A percentile compares a stretch with the other conserved stretches of the same genome.
phyloP scores from a whole-genome alignment of 2,797 vertebrate species.

The Acropternis orthonyx region DNA sequence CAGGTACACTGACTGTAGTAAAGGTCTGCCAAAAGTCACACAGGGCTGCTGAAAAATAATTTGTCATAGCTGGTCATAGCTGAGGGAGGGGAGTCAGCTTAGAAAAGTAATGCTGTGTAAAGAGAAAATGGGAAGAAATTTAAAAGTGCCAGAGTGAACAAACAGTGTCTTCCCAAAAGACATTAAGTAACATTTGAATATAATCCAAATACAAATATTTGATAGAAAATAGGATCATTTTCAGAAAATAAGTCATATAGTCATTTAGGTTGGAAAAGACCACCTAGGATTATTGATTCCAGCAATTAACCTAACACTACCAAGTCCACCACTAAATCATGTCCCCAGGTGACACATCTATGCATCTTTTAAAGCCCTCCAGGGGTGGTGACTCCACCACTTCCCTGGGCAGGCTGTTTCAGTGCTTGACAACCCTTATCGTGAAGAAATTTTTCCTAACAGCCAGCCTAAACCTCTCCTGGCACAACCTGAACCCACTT shows the following conservation, averaged over 20 bases:
- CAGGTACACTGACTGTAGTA: neutral
- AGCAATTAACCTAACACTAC: neutral
- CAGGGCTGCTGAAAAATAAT: neutral
- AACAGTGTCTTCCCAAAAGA: neutral
- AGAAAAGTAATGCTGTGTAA: neutral
- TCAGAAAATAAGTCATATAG: neutral
- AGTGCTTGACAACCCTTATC: neutral
- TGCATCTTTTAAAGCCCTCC: neutral
- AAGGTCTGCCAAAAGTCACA: slow-evolving; percentile 13
- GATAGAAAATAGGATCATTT: neutral
- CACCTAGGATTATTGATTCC: neutral
- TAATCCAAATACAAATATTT: neutral
- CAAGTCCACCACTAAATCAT: neutral
- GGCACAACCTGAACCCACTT: neutral
- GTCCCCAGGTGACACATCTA: neutral
- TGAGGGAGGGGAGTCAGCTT: neutral
- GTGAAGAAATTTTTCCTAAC: neutral
- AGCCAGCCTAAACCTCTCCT: neutral
- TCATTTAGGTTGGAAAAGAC: neutral
- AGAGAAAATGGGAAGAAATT: neutral
- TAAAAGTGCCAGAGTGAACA: slow-evolving; percentile 6
- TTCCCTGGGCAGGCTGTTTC: neutral
- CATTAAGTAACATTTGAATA: slow-evolving; percentile 19
- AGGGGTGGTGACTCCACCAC: neutral
- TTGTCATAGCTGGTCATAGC: neutral